These are phyloP conservation scores for Temnothorax curvispinosus DNA, from an alignment of 1,140 invertebrate species.

Conservation along the genomic window DNA sequence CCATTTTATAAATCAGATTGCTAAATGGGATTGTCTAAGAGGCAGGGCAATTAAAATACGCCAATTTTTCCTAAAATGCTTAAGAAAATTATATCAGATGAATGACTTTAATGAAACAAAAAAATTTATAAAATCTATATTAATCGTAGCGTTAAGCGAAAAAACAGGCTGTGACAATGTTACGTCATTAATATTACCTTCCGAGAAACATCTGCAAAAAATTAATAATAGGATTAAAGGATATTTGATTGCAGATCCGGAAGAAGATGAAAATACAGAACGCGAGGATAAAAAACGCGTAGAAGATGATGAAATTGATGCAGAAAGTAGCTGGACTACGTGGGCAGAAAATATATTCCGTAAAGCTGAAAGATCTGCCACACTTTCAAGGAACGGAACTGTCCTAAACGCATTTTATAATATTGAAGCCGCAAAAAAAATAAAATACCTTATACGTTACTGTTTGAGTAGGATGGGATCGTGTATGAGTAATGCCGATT, in stretches of 20 bases:
- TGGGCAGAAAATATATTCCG: neutral
- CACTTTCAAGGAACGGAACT: neutral
- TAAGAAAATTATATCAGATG: neutral
- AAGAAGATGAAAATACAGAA: neutral
- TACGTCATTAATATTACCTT: neutral
- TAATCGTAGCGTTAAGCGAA: neutral
- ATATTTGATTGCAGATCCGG: neutral
- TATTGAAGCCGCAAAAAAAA: neutral
- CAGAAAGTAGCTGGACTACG: neutral
- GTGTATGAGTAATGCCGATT: too few relatives aligned
- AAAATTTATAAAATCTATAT: neutral
- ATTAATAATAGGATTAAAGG: slow-evolving; percentile 1
- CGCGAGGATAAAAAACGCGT: neutral
- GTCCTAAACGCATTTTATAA: neutral
- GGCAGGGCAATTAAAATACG: too few relatives aligned
- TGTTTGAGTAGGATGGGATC: too few relatives aligned
- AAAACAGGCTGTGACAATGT: neutral
- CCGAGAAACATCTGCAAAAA: neutral
- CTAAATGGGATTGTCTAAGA: neutral
- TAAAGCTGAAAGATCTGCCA: neutral
- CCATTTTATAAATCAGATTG: neutral
- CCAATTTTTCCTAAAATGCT: neutral
- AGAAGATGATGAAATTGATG: neutral
- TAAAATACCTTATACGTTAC: neutral
- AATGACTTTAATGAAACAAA: neutral